Evolutionary conservation across 2,113 vertebrate species (phyloP), one percentile per base, ranked within the genome.

Genomic region (Puffinus mauretanicus): DNA sequence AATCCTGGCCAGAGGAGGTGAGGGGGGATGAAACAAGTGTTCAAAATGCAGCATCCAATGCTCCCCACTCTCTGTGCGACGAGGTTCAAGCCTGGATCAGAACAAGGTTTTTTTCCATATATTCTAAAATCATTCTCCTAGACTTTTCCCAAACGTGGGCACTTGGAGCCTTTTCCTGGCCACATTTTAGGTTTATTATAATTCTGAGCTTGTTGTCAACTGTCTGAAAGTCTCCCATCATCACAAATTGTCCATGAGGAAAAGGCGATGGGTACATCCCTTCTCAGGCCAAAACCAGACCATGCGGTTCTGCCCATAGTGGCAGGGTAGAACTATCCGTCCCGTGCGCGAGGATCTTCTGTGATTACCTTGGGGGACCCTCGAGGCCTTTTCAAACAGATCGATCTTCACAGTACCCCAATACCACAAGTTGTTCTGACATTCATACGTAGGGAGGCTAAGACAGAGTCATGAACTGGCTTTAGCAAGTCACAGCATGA

Each of bases 311-410:
- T 67, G 65, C 27, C 70, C 29, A 4, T 17, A 27, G 34, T 2
- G 0, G 42, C 73, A 85, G n/a, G 27, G 38, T 26, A 81, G 81
- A 67, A 29, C 10, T 51, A 20, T 5, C 65, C 44, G 22, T 32
- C n/a, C 64, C 0, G 0, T 11, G 17, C 2, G 0, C 16, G 38
- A 47, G 15, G 54, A 29, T 44, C 27, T 55, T 55, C 44, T 34
- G 46, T 73, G 42, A 30, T 46, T 54, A 30, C 42, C 78, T 87
- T 1, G 0, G 26, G 12, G 32, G 38, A 49, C 32, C 34, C 60
- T 38, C 52, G 47, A 47, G 16, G 29, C 22, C 30, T 86, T 86
- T 70, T 40, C 69, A 64, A 51, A 62, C 17, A 49, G 73, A 49
- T 57, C 13, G 13, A 29, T 40, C 51, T 16, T 84, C 30, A 7